Percentiles rank a stretch among this genome's conserved stretches.
Evolutionary conservation across 2,113 vertebrate species (phyloP).

Genomic region (Tragelaphus imberbis): DNA sequence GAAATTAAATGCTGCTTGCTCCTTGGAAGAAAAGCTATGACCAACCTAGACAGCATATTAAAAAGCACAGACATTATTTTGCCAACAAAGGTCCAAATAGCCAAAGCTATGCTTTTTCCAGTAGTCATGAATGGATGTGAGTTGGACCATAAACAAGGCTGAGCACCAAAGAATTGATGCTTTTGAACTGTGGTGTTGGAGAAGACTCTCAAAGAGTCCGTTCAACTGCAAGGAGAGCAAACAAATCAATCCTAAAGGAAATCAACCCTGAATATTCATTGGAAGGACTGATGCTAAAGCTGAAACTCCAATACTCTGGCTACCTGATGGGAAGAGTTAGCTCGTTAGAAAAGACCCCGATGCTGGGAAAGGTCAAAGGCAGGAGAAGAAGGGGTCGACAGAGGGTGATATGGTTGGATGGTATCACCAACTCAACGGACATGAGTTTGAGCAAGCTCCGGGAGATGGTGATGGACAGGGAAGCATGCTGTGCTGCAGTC

Average conservation of each 20-base stretch:
- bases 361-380: background rate
- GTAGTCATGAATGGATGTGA: background rate
- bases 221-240: background rate
- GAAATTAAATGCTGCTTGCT: background rate
- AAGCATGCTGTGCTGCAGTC: background rate
- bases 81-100: background rate
- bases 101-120: background rate
- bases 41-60: background rate
- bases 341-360: background rate
- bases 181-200: background rate
- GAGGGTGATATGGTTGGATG: background rate
- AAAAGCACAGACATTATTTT: background rate
- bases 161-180: background rate
- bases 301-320: background rate
- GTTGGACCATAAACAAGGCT: background rate
- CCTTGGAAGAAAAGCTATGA: background rate
- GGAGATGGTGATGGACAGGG: background rate
- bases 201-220: background rate
- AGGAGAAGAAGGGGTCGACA: background rate
- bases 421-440: background rate
- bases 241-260: background rate
- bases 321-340: background rate
- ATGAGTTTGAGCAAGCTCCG: background rate
- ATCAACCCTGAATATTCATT: background rate
- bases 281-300: background rate